These are phyloP conservation scores for Sceloporus undulatus DNA, from an alignment of 2,113 vertebrate species.

Conservation along the genomic window DNA sequence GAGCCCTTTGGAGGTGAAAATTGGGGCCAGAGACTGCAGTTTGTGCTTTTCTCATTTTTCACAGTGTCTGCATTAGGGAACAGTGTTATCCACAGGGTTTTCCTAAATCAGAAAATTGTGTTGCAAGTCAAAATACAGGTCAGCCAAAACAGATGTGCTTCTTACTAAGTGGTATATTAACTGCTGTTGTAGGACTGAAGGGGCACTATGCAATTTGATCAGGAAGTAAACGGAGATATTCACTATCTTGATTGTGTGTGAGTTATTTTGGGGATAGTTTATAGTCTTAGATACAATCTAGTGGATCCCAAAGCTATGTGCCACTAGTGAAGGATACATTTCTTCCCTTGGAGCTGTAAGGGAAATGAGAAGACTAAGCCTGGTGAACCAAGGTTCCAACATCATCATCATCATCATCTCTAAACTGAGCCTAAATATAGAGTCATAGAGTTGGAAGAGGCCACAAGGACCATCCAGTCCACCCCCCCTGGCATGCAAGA, in stretches of 20 bases:
- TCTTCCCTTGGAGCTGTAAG: no score
- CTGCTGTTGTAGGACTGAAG: slow-evolving; percentile 31
- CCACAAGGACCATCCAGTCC: no score
- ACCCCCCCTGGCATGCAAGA: no score
- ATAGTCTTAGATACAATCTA: no score
- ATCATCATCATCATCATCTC: no score
- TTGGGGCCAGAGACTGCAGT: slow-evolving; percentile 6
- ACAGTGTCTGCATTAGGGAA: background rate
- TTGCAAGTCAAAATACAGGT: slow-evolving; percentile 62
- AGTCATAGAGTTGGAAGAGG: no score
- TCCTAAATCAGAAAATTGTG: slow-evolving; percentile 30
- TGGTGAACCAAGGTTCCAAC: no score
- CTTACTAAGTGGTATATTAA: slow-evolving; percentile 49
- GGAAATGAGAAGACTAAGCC: no score
- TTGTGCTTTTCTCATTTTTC: slow-evolving; percentile 29
- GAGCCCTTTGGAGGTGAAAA: background rate
- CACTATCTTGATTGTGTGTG: slow-evolving; percentile 44
- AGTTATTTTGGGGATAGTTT: no score
- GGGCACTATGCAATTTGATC: slow-evolving; percentile 52
- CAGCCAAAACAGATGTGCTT: slow-evolving; percentile 50
- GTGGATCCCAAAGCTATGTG: no score
- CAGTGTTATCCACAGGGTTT: slow-evolving; percentile 25
- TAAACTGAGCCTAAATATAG: no score
- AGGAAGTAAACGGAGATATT: slow-evolving; percentile 55
- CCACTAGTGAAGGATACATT: no score